Percentiles rank a stretch among this genome's conserved stretches.
phyloP scores from a whole-genome alignment of 1,140 invertebrate genomes.

The Coenobita brevimanus region DNA sequence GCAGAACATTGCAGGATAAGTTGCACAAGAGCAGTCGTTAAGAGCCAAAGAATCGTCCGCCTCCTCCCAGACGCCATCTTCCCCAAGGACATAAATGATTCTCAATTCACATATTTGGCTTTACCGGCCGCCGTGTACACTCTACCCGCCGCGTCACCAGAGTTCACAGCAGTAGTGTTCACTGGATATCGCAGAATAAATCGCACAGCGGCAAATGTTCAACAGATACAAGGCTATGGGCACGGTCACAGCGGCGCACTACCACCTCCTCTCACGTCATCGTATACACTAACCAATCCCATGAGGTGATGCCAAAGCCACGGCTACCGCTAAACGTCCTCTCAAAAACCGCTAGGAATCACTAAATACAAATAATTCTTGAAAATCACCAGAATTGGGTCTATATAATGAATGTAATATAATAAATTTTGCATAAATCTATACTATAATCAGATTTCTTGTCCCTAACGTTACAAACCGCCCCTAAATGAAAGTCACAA shows the following conservation, averaged over 20 bases:
- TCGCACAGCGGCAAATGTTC: background rate
- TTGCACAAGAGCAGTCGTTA: background rate
- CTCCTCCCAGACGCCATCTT: background rate
- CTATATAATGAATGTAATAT: no score
- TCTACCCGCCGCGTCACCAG: background rate
- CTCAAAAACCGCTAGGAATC: no score
- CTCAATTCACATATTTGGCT: background rate
- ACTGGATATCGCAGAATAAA: background rate
- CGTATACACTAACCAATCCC: constrained; percentile 17
- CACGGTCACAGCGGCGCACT: background rate
- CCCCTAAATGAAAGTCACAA: no score
- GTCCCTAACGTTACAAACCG: no score
- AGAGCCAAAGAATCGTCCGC: background rate
- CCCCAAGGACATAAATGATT: constrained; percentile 21
- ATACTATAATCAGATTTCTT: no score
- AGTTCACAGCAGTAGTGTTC: background rate
- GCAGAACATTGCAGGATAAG: constrained; percentile 1
- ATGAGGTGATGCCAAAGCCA: no score
- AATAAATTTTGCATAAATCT: no score
- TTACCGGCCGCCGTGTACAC: background rate
- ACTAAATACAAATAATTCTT: no score
- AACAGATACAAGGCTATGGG: background rate
- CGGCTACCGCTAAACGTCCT: no score
- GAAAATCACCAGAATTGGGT: no score
- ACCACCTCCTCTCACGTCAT: background rate